A percentile compares a stretch with the other conserved stretches of the same genome.
These are phyloP conservation scores for Carlito syrichta DNA, from an alignment of 2,113 vertebrate species.

Conservation along the genomic window DNA sequence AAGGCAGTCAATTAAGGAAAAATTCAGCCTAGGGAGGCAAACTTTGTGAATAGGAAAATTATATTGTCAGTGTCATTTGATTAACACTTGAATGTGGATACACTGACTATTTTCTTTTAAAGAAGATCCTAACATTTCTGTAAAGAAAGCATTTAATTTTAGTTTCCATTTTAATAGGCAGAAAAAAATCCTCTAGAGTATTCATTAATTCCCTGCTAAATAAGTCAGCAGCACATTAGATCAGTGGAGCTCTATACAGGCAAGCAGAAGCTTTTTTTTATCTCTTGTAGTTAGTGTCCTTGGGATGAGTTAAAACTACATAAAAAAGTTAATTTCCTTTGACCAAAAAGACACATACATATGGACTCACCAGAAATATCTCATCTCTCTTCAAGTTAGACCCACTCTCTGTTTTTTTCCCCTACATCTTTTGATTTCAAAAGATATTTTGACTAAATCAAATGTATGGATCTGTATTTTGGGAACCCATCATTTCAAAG, in stretches of 20 bases:
- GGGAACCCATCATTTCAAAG: neutral
- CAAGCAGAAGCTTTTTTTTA: constrained; percentile 47
- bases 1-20: constrained; percentile 73
- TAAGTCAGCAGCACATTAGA: constrained; percentile 40
- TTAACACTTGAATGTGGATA: constrained; percentile 74
- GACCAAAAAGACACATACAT: neutral
- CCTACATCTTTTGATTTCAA: neutral
- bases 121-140: constrained; percentile 65
- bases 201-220: constrained; percentile 67
- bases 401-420: neutral
- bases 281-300: constrained; percentile 20
- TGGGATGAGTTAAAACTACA: constrained; percentile 48
- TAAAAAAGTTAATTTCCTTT: neutral
- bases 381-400: neutral
- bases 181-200: constrained; percentile 70
- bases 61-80: constrained; percentile 68
- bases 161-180: constrained; percentile 71
- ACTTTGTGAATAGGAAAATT: constrained; percentile 75
- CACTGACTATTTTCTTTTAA: constrained; percentile 73
- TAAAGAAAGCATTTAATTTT: constrained; percentile 79
- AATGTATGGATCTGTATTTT: neutral
- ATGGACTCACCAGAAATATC: neutral
- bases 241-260: constrained; percentile 51
- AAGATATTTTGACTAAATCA: constrained; percentile 38
- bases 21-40: constrained; percentile 68